A percentile compares a stretch with the other conserved stretches of the same genome.
These are phyloP conservation scores for Coendou prehensilis DNA, from an alignment of 2,797 vertebrate genomes.

Conservation along the genomic window DNA sequence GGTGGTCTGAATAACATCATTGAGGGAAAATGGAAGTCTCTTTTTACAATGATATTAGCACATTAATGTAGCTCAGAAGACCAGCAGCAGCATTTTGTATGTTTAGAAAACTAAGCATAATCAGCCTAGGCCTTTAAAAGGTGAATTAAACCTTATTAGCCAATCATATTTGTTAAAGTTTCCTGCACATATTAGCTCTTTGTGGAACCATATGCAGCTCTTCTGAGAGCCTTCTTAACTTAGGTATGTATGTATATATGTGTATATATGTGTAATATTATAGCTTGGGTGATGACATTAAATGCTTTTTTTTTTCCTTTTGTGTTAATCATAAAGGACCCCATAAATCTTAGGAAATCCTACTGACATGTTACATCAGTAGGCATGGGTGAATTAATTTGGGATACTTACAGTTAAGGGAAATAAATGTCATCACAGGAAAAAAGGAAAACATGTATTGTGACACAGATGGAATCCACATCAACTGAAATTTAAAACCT, in stretches of 20 bases:
- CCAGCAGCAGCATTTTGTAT: neutral
- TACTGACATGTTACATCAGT: neutral
- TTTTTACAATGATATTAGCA: neutral
- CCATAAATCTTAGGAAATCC: neutral
- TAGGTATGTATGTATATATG: neutral
- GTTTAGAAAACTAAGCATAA: conserved; percentile 9
- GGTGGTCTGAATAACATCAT: neutral
- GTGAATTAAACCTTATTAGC: neutral
- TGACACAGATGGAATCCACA: fast-evolving
- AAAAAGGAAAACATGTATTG: neutral
- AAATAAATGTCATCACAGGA: neutral
- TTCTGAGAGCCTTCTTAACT: neutral
- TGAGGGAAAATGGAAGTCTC: neutral
- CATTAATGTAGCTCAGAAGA: conserved; percentile 10
- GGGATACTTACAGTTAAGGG: neutral
- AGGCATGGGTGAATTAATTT: neutral
- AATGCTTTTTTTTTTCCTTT: neutral
- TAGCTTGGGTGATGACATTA: neutral
- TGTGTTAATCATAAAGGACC: neutral
- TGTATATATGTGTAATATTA: neutral
- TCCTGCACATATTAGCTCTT: neutral
- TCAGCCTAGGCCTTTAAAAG: neutral
- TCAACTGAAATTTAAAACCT: neutral
- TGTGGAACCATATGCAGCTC: neutral
- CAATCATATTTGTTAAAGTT: neutral